These are phyloP conservation scores for Bovichtus variegatus DNA, from an alignment of 2,797 vertebrate genomes.

Conservation along the genomic window DNA sequence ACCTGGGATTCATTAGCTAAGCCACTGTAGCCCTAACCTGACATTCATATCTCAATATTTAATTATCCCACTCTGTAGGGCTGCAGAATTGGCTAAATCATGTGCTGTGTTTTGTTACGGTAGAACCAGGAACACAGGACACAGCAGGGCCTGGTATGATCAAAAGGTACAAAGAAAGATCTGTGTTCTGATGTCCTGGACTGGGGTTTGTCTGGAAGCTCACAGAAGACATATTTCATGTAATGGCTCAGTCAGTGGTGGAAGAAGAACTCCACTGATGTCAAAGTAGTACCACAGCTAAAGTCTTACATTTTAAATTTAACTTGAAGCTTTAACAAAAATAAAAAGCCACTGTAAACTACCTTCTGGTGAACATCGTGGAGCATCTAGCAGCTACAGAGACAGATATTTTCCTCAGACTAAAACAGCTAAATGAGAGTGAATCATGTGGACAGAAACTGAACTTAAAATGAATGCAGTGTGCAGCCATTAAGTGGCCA, in stretches of 20 bases:
- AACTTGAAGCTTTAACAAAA: not conserved
- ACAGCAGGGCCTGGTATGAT: slow-evolving; percentile 20
- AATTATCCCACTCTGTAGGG: slow-evolving; percentile 84
- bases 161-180: slow-evolving; percentile 42
- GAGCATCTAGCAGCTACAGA: too few relatives aligned
- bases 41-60: slow-evolving; percentile 87
- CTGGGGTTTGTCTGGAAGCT: not conserved
- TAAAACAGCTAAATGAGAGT: too few relatives aligned
- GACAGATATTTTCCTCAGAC: too few relatives aligned
- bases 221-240: not conserved
- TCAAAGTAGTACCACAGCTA: not conserved
- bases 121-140: slow-evolving; percentile 72
- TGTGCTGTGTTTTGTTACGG: slow-evolving; percentile 83
- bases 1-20: slow-evolving; percentile 84
- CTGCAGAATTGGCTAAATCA: slow-evolving; percentile 59
- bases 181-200: slow-evolving; percentile 14
- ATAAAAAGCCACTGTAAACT: too few relatives aligned
- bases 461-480: too few relatives aligned
- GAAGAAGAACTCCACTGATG: not conserved
- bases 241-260: not conserved
- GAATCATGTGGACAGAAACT: too few relatives aligned
- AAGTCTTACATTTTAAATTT: not conserved
- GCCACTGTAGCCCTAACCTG: slow-evolving; percentile 76
- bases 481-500: too few relatives aligned
- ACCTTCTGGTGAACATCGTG: too few relatives aligned